Evolutionary conservation across 2,888 invertebrate species (phyloP).

Genomic region (Leucophenga maculata): DNA sequence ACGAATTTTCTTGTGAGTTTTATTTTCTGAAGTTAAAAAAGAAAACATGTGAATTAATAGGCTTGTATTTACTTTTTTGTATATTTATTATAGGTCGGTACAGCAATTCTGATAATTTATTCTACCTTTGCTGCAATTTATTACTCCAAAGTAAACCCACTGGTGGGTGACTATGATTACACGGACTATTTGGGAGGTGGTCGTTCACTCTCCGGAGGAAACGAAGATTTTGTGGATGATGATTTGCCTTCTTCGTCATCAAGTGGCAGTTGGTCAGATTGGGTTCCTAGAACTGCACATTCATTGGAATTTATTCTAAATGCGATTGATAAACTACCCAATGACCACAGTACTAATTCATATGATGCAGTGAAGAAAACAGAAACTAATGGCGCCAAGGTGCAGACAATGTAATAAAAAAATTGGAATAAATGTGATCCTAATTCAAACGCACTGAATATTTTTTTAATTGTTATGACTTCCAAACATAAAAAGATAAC

Average conservation of each 20-base stretch:
- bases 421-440: not conserved
- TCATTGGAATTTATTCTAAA: constrained; percentile 70
- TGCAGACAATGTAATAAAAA: not conserved
- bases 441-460: not conserved
- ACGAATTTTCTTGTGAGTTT: too few relatives aligned
- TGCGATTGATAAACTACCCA: constrained; percentile 70
- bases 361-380: too few relatives aligned
- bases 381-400: too few relatives aligned
- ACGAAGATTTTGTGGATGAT: constrained; percentile 68
- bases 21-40: too few relatives aligned
- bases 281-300: constrained; percentile 67
- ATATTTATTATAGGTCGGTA: constrained; percentile 78
- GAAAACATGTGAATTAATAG: too few relatives aligned
- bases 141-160: constrained; percentile 89
- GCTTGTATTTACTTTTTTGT: not conserved
- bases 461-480: not conserved
- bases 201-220: constrained; percentile 74
- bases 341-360: constrained; percentile 45
- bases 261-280: constrained; percentile 50
- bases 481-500: too few relatives aligned
- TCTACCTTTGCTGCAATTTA: constrained; percentile 90
- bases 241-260: constrained; percentile 36
- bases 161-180: constrained; percentile 84
- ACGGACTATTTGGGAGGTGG: constrained; percentile 81
- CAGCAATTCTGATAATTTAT: constrained; percentile 85